A percentile compares a stretch with the other conserved stretches of the same genome.
Conservation (phyloP, 2,797 vertebrate species). For the Tauraco hartlaubi region DNA sequence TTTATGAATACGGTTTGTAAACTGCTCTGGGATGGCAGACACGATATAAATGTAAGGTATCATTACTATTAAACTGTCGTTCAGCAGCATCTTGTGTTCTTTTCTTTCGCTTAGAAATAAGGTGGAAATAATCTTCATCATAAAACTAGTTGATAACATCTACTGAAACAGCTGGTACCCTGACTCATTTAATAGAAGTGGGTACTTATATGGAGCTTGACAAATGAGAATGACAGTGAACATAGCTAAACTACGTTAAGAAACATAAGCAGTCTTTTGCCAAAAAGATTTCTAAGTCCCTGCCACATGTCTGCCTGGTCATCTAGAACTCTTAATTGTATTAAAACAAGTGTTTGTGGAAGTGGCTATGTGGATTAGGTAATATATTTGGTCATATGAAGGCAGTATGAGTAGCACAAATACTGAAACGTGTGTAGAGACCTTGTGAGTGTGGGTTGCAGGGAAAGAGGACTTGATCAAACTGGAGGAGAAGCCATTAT, state of each 20-base stretch:
- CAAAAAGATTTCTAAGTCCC: neutral
- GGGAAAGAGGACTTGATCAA: neutral
- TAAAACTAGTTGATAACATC: neutral
- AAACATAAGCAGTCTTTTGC: neutral
- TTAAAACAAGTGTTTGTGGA: neutral
- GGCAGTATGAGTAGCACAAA: neutral
- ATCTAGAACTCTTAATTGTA: neutral
- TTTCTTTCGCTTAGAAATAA: neutral
- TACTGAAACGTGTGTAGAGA: neutral
- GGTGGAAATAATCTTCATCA: neutral
- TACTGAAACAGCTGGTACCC: neutral
- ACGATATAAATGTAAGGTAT: neutral
- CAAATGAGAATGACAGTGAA: neutral
- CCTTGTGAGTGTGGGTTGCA: neutral
- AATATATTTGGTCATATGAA: neutral
- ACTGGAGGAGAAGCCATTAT: neutral
- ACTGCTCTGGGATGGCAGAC: neutral
- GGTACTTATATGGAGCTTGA: rapidly evolving
- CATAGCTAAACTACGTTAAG: no score
- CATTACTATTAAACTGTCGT: neutral
- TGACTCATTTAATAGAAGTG: neutral
- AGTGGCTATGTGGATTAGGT: neutral
- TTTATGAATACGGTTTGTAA: neutral
- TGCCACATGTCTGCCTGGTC: neutral
- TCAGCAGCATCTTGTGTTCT: neutral